Evolutionary conservation across 2,113 vertebrate species (phyloP), one percentile per base, ranked within the genome.

Genomic region (Ctenodactylus gundi): DNA sequence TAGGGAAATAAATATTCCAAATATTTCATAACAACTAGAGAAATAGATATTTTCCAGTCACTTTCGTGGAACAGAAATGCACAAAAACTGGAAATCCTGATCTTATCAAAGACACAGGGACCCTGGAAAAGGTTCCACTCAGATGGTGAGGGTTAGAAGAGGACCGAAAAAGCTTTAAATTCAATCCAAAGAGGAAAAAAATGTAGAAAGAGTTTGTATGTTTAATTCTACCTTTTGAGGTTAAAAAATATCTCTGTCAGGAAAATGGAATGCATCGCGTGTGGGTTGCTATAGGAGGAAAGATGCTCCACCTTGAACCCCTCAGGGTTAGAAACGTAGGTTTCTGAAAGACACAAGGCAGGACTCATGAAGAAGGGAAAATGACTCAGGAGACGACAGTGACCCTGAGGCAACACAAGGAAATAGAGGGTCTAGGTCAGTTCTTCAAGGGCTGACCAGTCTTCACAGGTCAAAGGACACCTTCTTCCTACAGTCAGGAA

Each of bases 111-210:
- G 29, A 29, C 15, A 1, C 25, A 6, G 8, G 39, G 7, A 75
- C 23, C 12, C 44, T n/a, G 10, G 10, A 15, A 0, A 62, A 68
- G 34, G 11, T 2, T 9, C n/a, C 67, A 62, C 34, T 27, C 15
- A 41, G 4, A 11, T 51, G 17, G 2, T 5, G 1, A 80, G 57
- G 23, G 18, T 1, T 31, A 1, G 12, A n/a, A 31, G 23, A 10
- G 6, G 23, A 14, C 51, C 25, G 18, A 8, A 57, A 34, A 20
- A n/a, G 0, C 10, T 68, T 44, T 31, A 29, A 36, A 8, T 7
- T 25, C 29, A 94, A 27, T 68, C 46, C 36, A 81, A 36, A 76
- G 12, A 31, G 6, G 25, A 25, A 60, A 70, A 2, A 72, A n/a
- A 1, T 21, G 25, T 55, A 82, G 39, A 82, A 29, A 46, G 6